Base-by-base conservation (phyloP, 2,797 vertebrate species). In the Premnoplex brunnescens region DNA sequence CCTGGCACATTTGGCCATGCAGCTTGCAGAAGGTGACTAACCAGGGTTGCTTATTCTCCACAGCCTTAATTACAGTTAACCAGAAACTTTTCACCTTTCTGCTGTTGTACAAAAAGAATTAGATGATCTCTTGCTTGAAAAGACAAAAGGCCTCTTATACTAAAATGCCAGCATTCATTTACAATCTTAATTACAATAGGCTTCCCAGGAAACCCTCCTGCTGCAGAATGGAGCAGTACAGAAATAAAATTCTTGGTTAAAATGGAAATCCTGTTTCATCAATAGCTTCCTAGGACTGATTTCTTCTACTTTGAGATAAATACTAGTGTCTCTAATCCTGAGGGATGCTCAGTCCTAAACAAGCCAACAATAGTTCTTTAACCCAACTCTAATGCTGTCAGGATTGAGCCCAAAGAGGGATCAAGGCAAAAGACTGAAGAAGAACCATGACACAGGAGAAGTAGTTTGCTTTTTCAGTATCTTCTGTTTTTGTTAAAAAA, bases 31-130 rank as follows among this genome's bases (percentile, higher is more conserved):
- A 76, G 52, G 75, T 44, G 44, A 94, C 72, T 94, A 89, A 95
- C 43, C 81, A 85, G 55, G 41, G 72, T 37, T 92, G 88, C 58
- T 67, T 66, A 66, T 91, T 92, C 89, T 91, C 87, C 74, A 75
- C 49, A 85, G 76, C 62, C 72, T 86, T 95, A 88, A 94, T 92
- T 90, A 90, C 62, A 94, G 72, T 48, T 91, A 85, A 66, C 56
- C 1, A 1, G 32, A 83, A 95, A 91, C 54, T 64, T 68, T 83
- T 85, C 85, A 94, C 75, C 69, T 89, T 87, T 71, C 74, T 85
- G 34, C 55, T 80, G n/a, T 64, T 62, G 32, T 74, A 74, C 27
- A 63, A 55, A 91, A 92, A 79, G 46, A 95, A 93, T 60, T 46
- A 79, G 64, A 83, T 78, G 60, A 77, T 24, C 11, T 52, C 48